phyloP scores from a whole-genome alignment of 2,888 invertebrate species.

The Rhamnusium bicolor region DNA sequence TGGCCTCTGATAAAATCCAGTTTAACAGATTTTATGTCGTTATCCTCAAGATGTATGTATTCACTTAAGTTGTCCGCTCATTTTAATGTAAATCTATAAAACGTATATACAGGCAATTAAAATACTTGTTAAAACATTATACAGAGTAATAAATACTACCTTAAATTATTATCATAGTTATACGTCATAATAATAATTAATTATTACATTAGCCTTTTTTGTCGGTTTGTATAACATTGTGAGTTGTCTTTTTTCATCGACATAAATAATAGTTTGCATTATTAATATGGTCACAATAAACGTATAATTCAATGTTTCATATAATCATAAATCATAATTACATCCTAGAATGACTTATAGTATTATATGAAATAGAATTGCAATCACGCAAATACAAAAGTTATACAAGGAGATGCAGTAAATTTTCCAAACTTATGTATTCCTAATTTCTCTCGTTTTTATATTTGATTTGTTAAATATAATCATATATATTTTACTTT shows the following conservation, averaged over 20 bases:
- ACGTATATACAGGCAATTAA: constrained; percentile 1
- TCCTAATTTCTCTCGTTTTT: not conserved
- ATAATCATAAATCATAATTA: constrained; percentile 58
- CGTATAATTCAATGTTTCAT: constrained; percentile 44
- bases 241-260: constrained; percentile 34
- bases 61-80: not conserved
- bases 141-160: constrained; percentile 3
- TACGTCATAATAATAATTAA: constrained; percentile 11
- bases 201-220: constrained; percentile 21
- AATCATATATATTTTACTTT: too few species aligned
- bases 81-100: constrained; percentile 17
- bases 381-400: constrained; percentile 7
- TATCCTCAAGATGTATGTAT: too few species aligned
- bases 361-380: constrained; percentile 32
- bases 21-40: too few species aligned
- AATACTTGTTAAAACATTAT: not conserved
- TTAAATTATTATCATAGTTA: constrained; percentile 15
- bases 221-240: constrained; percentile 33
- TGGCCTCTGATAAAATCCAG: not conserved
- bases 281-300: constrained; percentile 45
- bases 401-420: not conserved
- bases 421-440: not conserved
- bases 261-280: constrained; percentile 38
- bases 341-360: constrained; percentile 50
- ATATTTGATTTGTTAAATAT: too few species aligned